Base-by-base conservation (phyloP, 30 jellyfish, hydroid and myxozoan species). In the Aurelia sp. region DNA sequence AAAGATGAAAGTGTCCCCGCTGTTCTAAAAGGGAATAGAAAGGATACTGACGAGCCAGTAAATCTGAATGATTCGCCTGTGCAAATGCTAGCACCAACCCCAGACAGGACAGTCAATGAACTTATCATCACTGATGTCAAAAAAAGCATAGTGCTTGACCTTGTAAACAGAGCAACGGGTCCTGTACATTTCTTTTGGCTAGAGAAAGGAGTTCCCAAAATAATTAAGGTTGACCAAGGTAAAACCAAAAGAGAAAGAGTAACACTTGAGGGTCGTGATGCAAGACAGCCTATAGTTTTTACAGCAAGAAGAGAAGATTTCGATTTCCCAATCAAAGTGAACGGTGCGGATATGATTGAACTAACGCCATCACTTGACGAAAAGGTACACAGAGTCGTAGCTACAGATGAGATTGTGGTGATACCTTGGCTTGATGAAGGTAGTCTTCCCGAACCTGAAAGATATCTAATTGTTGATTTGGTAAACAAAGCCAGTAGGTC, bases 321-420 rank as follows among this genome's bases (percentile, higher is more conserved):
- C 67, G 79, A 78, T 48, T 78, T 31, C 31, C 79, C 79, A 2
- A 65, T 78, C 19, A 31, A 58, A 9, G 79, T 78, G 35, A 78
- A 78, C 27, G 30, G 23, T 10, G 63, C 33, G 4, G 18, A 47
- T 7, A 64, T 19, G 19, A 21, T 64, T 9, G 27, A 19, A 44
- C 7, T 50, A 11, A 62, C 55, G 35, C 89, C 89, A 4, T 21
- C 65, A n/a, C 33, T 59, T 21, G 69, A 59, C 33, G 33, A 13
- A n/a, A 13, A 59, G 33, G 69, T 59, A 27, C 23, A 59, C 23
- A 59, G 33, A 18, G 33, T 59, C 69, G 33, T 59, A 9, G 69
- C 69, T 18, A 59, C 23, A 59, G 69, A 59, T 59, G 69, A 59
- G 23, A 21, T 21, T 13, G 33, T 3, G 23, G 69, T 59, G 33